Evolutionary conservation across 2,113 vertebrate genomes (phyloP), one percentile per base, ranked within the genome.

Genomic region (Pampusana beccarii): DNA sequence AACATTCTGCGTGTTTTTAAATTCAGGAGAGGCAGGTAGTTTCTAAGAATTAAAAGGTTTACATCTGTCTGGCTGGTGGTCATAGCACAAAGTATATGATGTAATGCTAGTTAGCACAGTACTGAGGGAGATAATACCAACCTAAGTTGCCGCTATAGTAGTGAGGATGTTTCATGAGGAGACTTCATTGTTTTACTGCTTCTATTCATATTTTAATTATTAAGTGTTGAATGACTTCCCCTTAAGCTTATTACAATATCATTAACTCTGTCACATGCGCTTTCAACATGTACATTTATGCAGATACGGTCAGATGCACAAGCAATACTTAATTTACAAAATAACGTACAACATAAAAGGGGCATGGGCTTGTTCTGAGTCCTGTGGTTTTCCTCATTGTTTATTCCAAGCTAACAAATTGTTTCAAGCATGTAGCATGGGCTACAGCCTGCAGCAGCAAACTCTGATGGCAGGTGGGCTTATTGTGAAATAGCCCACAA

Each of bases 321-420:
- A 44, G 53, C 4, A 2, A 33, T 18, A 66, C 10, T 1, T 38
- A 6, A 36, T 70, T 48, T 78, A 73, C 36, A 72, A 80, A 94
- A 46, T 46, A 56, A 58, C 1, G 2, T 54, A 64, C 24, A 80
- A 57, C 89, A 48, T 48, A 67, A 38, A 92, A 80, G 44, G 28
- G 14, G 5, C 33, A 15, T 4, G 26, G 34, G 48, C 24, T 87
- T 0, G 0, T 74, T 75, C 66, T 11, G 10, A 11, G 4, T 36
- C 64, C 24, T 74, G 33, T 70, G 58, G 40, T 50, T 92, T 82
- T 33, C 24, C 16, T 19, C 8, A 2, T 5, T 82, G 11, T 62
- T 95, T 80, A 80, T 73, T 65, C 31, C 36, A 66, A 77, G 58
- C 36, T 80, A 82, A 26, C 16, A 44, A 61, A 92, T 48, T 2